These are phyloP conservation scores for Sphyrna mokarran DNA, from an alignment of 2,113 vertebrate genomes.

Conservation along the genomic window DNA sequence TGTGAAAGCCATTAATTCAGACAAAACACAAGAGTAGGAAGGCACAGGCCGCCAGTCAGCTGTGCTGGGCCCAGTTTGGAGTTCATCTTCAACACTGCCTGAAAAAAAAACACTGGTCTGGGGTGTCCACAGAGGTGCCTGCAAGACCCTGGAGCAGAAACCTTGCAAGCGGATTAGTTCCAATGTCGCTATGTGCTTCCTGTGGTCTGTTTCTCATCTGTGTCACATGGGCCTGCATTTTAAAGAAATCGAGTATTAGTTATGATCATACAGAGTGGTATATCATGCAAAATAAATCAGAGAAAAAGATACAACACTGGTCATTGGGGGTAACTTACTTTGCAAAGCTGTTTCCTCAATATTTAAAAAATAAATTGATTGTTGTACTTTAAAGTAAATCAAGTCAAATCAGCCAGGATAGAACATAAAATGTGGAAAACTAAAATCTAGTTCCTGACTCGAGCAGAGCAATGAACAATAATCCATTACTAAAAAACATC, in stretches of 20 bases:
- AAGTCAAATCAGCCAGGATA: not conserved
- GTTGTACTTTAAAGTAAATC: not conserved
- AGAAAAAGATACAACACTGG: not conserved
- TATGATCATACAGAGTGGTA: not conserved
- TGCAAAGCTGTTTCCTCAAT: not conserved
- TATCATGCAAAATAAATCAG: not conserved
- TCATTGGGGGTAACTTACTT: not conserved
- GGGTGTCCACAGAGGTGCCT: conserved; percentile 69
- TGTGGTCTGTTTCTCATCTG: conserved; percentile 68
- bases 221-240: conserved; percentile 72
- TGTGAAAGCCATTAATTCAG: conserved; percentile 55
- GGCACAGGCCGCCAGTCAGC: conserved; percentile 60
- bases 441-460: not conserved
- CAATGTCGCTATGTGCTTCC: conserved; percentile 85
- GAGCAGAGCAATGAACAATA: not conserved
- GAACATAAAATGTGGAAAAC: not conserved
- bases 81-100: conserved; percentile 61
- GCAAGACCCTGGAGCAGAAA: conserved; percentile 64
- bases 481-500: not conserved
- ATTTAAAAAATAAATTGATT: not conserved
- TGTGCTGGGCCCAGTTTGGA: conserved; percentile 69
- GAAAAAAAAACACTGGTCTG: conserved; percentile 60
- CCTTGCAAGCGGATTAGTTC: conserved; percentile 56
- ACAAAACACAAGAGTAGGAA: conserved; percentile 66
- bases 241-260: conserved; percentile 19